Conservation (phyloP, 2,113 vertebrate genomes). For the Balaenoptera acutorostrata region DNA sequence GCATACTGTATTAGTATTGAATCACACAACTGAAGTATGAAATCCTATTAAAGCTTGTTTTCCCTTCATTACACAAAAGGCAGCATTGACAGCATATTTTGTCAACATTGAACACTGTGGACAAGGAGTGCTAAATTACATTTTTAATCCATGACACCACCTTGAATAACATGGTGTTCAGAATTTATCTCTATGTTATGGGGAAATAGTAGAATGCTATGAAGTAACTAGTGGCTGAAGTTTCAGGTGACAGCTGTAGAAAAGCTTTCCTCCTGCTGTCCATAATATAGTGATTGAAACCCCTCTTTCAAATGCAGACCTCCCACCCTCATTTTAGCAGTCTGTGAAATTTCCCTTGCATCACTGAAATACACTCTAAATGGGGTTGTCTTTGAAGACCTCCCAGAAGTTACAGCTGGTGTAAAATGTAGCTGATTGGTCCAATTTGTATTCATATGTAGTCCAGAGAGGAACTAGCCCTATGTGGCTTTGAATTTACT, state of each 20-base stretch:
- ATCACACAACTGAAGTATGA: slow-evolving; percentile 57
- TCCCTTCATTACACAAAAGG: slow-evolving; percentile 51
- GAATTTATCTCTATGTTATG: neutral
- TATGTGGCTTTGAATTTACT: slow-evolving; percentile 7
- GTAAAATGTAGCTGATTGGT: slow-evolving; percentile 43
- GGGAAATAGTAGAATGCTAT: slow-evolving; percentile 27
- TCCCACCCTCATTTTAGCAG: slow-evolving; percentile 29
- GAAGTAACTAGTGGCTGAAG: neutral
- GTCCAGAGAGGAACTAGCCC: neutral
- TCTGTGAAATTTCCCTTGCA: slow-evolving; percentile 58
- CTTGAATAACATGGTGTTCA: slow-evolving; percentile 28
- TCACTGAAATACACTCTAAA: slow-evolving; percentile 48
- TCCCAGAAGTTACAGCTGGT: slow-evolving; percentile 59
- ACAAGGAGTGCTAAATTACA: slow-evolving; percentile 55
- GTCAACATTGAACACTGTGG: slow-evolving; percentile 37
- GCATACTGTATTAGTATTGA: slow-evolving; percentile 39
- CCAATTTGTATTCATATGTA: slow-evolving; percentile 15
- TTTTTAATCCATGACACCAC: slow-evolving; percentile 34
- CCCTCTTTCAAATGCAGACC: slow-evolving; percentile 26
- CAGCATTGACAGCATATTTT: slow-evolving; percentile 53
- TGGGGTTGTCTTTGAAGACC: slow-evolving; percentile 44
- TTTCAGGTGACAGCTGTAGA: slow-evolving; percentile 17
- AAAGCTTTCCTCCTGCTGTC: neutral
- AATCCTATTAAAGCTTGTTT: slow-evolving; percentile 62
- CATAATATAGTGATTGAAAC: neutral